A percentile compares a stretch with the other conserved stretches of the same genome.
phyloP scores from a whole-genome alignment of 2,888 invertebrate genomes.

The Rhamnusium bicolor region DNA sequence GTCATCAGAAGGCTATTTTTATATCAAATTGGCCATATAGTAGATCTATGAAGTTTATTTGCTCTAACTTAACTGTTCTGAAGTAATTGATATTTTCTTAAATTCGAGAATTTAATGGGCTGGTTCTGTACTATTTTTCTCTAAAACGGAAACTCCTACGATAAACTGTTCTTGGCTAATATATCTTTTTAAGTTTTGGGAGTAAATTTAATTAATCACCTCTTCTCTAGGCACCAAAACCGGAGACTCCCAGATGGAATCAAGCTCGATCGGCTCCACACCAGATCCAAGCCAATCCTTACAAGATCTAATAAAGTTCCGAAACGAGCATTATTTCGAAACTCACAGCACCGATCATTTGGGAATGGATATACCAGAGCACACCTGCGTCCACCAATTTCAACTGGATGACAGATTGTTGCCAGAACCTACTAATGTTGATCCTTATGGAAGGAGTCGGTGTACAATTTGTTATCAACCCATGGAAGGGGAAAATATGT shows the following conservation, averaged over 20 bases:
- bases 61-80: too few species aligned
- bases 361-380: constrained; percentile 58
- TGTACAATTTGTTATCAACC: constrained; percentile 74
- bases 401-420: constrained; percentile 75
- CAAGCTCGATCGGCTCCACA: not conserved
- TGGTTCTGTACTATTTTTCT: too few species aligned
- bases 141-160: too few species aligned
- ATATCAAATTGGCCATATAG: too few species aligned
- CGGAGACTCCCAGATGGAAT: constrained; percentile 12
- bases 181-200: too few species aligned
- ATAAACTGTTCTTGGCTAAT: too few species aligned
- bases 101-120: too few species aligned
- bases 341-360: constrained; percentile 58
- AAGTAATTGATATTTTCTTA: too few species aligned
- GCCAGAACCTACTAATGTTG: constrained; percentile 72
- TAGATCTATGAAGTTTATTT: too few species aligned
- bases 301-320: constrained; percentile 64
- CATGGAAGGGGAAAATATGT: constrained; percentile 52
- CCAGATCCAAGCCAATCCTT: constrained; percentile 1
- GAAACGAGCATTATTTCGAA: constrained; percentile 76
- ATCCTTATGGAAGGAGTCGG: constrained; percentile 71
- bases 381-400: constrained; percentile 74
- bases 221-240: constrained; percentile 27
- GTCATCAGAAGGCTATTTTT: too few species aligned
- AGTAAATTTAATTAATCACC: not conserved